Conservation (phyloP, 2,888 invertebrate genomes). For the Parnassius glacialis region DNA sequence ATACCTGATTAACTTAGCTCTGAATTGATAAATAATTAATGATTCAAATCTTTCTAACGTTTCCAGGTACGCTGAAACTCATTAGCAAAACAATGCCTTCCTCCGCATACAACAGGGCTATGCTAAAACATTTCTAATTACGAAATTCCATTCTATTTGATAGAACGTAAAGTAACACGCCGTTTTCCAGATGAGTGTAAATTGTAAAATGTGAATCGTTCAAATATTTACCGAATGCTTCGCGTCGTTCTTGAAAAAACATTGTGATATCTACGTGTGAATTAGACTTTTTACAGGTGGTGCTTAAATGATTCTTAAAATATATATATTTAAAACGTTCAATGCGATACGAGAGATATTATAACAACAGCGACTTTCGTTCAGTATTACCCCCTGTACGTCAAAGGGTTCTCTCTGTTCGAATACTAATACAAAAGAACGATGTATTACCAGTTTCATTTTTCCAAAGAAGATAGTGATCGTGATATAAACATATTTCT, state of each 20-base stretch:
- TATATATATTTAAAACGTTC: too few relatives aligned
- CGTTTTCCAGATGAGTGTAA: constrained; percentile 53
- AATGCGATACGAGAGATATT: too few relatives aligned
- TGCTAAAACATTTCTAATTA: constrained; percentile 52
- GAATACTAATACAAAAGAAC: too few relatives aligned
- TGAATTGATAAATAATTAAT: constrained; percentile 25
- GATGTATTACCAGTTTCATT: too few relatives aligned
- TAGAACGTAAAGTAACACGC: constrained; percentile 49
- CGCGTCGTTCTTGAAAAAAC: constrained; percentile 36
- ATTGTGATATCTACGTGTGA: constrained; percentile 35
- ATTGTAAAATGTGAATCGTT: constrained; percentile 65
- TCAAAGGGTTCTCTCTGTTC: too few relatives aligned
- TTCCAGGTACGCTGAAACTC: constrained; percentile 28
- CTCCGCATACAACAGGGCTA: constrained; percentile 31
- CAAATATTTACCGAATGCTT: constrained; percentile 65
- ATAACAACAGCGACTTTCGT: too few relatives aligned
- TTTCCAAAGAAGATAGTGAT: too few relatives aligned
- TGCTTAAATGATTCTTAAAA: too few relatives aligned
- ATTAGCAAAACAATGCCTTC: constrained; percentile 30
- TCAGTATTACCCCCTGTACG: too few relatives aligned
- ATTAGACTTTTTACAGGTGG: not conserved
- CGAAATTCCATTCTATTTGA: constrained; percentile 51
- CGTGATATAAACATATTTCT: too few relatives aligned
- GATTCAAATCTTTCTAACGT: constrained; percentile 23
- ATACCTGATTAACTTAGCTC: constrained; percentile 2